phyloP scores from a whole-genome alignment of 2,797 vertebrate species.

The Borostomias antarcticus region DNA sequence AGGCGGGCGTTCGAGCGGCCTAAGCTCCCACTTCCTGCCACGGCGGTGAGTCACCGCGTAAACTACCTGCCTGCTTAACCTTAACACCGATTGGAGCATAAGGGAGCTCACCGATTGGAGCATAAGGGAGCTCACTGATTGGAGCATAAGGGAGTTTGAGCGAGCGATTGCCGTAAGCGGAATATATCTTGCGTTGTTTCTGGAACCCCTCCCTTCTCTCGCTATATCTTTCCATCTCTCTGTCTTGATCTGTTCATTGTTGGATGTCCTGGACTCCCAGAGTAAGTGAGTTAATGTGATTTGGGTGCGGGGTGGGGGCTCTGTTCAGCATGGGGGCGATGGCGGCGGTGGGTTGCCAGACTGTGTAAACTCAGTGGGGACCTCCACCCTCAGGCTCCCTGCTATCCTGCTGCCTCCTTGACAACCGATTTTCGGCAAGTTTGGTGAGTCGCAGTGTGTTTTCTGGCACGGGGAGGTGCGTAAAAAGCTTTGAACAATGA shows the following conservation, averaged over 20 bases:
- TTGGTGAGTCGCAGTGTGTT: slow-evolving; percentile 42
- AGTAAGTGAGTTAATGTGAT: slow-evolving; percentile 48
- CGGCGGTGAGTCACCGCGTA: too few species aligned
- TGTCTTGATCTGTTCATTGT: slow-evolving; percentile 32
- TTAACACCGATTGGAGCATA: too few species aligned
- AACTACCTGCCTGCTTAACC: too few species aligned
- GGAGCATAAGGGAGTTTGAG: too few species aligned
- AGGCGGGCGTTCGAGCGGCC: slow-evolving; percentile 26
- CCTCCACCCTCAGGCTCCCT: slow-evolving; percentile 71
- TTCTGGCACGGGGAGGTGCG: slow-evolving; percentile 62
- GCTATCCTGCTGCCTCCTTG: slow-evolving; percentile 65
- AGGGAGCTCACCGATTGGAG: too few species aligned
- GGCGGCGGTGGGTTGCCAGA: slow-evolving; percentile 61
- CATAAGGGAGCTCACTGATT: too few species aligned
- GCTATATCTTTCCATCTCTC: slow-evolving; percentile 14
- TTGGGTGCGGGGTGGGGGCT: slow-evolving; percentile 8
- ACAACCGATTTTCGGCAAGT: slow-evolving; percentile 63
- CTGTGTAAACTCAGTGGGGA: slow-evolving; percentile 73
- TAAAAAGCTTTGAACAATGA: slow-evolving; percentile 72
- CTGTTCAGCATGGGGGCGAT: slow-evolving; percentile 43
- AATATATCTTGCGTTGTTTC: not conserved
- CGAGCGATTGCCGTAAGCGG: too few species aligned
- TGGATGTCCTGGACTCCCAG: slow-evolving; percentile 42
- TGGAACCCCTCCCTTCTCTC: not conserved
- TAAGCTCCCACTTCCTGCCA: slow-evolving; percentile 45